phyloP scores from a whole-genome alignment of 2,797 vertebrate species.

The Siniperca scherzeri region DNA sequence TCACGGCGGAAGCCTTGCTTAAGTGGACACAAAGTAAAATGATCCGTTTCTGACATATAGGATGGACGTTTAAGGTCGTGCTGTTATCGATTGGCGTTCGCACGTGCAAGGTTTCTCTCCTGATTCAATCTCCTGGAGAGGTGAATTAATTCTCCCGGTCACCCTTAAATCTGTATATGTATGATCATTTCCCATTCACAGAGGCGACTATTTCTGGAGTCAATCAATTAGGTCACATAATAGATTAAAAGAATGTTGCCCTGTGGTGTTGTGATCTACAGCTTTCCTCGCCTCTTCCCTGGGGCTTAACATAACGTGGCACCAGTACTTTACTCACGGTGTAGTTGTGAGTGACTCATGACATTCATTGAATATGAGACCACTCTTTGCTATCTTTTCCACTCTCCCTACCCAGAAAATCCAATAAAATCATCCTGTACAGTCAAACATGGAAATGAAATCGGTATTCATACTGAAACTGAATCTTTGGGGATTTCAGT shows the following conservation, averaged over 20 bases:
- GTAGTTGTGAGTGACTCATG: slow-evolving; percentile 29
- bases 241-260: slow-evolving; percentile 54
- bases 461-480: background rate
- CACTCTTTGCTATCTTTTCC: background rate
- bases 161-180: slow-evolving; percentile 72
- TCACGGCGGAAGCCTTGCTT: slow-evolving; percentile 47
- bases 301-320: slow-evolving; percentile 12
- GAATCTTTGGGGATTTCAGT: background rate
- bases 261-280: slow-evolving; percentile 18
- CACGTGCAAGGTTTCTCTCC: slow-evolving; percentile 25
- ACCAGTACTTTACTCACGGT: slow-evolving; percentile 17
- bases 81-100: slow-evolving; percentile 61
- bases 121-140: slow-evolving; percentile 14
- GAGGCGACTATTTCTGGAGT: slow-evolving; percentile 66
- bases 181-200: slow-evolving; percentile 70
- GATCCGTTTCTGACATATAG: slow-evolving; percentile 69
- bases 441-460: background rate
- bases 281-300: background rate
- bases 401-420: background rate
- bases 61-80: slow-evolving; percentile 76
- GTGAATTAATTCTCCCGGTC: slow-evolving; percentile 55
- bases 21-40: slow-evolving; percentile 65
- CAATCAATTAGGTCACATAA: slow-evolving; percentile 74
- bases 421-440: background rate
- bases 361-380: slow-evolving; percentile 20